Evolutionary conservation across 2,888 invertebrate genomes (phyloP).

Genomic region (Ellobium chinense): DNA sequence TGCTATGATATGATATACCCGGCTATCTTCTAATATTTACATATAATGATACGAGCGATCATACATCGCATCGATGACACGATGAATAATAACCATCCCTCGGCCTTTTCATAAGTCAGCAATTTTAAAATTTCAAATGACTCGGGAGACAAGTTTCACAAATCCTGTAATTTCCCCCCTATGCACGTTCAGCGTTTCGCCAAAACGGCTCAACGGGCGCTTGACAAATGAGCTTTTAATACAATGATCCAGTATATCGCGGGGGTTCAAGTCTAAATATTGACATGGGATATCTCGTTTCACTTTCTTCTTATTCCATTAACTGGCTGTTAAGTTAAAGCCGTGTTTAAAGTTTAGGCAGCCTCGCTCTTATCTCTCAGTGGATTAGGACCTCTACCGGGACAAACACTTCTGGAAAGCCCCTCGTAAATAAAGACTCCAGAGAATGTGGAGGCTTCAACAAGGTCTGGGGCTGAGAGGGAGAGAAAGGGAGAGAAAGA

Average conservation of each 20-base stretch:
- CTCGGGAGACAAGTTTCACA: neutral
- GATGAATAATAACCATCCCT: no score
- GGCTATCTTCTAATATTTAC: no score
- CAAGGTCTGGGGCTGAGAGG: neutral
- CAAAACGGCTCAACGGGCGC: neutral
- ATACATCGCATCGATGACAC: no score
- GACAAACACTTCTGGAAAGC: neutral
- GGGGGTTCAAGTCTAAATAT: conserved; percentile 36
- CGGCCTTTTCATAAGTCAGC: no score
- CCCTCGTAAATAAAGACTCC: neutral
- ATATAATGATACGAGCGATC: no score
- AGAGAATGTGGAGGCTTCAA: neutral
- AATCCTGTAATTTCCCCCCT: neutral
- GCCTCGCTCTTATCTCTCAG: neutral
- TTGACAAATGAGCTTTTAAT: conserved; percentile 31
- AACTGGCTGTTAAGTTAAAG: neutral
- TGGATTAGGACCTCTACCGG: neutral
- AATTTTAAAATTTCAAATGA: neutral
- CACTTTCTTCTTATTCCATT: conserved; percentile 17
- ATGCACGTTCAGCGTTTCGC: no score
- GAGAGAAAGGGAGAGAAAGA: neutral
- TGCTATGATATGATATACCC: no score
- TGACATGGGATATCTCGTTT: conserved; percentile 31
- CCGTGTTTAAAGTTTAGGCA: neutral
- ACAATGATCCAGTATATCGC: conserved; percentile 7